phyloP scores from a whole-genome alignment of 1,140 invertebrate species.

The Drosophila nannoptera region DNA sequence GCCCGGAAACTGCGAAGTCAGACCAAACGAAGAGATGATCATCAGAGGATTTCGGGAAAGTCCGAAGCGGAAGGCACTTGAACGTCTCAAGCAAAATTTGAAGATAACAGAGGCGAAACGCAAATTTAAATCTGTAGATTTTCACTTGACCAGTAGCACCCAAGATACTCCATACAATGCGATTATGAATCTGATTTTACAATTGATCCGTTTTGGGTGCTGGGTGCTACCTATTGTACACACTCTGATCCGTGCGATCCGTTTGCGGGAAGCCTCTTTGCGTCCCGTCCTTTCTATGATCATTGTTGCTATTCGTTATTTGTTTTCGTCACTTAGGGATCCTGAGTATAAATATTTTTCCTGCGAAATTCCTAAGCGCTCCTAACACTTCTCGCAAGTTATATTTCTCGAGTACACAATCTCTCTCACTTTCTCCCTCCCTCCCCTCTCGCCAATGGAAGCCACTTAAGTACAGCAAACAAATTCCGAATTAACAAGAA shows the following conservation, averaged over 20 bases:
- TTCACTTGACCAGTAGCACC: background rate
- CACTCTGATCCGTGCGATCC: slow-evolving; percentile 4
- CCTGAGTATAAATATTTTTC: slow-evolving; percentile 5
- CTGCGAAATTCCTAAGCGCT: slow-evolving; percentile 8
- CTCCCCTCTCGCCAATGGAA: background rate
- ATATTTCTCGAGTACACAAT: background rate
- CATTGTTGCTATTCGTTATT: slow-evolving; percentile 34
- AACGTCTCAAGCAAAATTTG: background rate
- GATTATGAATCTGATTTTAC: slow-evolving; percentile 35
- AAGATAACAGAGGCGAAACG: background rate
- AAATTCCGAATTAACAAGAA: background rate
- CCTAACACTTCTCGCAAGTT: slow-evolving; percentile 1
- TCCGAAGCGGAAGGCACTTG: slow-evolving; percentile 17
- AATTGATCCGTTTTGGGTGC: slow-evolving; percentile 20
- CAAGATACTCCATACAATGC: slow-evolving; percentile 9
- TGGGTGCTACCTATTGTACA: slow-evolving; percentile 2
- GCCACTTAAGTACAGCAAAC: background rate
- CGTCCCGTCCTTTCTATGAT: slow-evolving; percentile 10
- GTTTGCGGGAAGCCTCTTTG: background rate
- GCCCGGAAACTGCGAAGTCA: no score
- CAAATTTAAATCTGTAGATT: slow-evolving; percentile 5
- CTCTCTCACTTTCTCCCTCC: no score
- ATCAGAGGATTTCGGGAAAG: background rate
- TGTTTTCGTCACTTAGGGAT: slow-evolving; percentile 19
- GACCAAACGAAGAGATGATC: no score